phyloP scores from a whole-genome alignment of 2,113 vertebrate species.

The Caranx melampygus region DNA sequence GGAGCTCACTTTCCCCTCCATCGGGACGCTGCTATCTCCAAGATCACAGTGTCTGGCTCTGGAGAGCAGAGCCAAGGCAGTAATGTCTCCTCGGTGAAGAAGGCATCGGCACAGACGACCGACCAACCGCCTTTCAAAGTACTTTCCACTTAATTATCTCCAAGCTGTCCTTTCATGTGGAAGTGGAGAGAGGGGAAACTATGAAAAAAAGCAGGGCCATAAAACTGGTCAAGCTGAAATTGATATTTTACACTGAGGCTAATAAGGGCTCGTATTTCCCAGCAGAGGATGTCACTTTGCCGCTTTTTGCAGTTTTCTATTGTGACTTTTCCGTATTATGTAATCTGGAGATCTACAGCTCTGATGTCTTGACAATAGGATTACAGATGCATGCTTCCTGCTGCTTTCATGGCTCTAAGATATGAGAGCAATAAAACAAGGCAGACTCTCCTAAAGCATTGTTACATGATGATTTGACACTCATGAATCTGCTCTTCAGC shows the following conservation, averaged over 20 bases:
- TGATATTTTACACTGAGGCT: slow-evolving; percentile 63
- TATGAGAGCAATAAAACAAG: slow-evolving; percentile 22
- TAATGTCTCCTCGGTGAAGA: slow-evolving; percentile 65
- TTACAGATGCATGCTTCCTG: slow-evolving; percentile 40
- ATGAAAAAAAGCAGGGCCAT: slow-evolving; percentile 62
- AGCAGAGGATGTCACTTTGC: slow-evolving; percentile 50
- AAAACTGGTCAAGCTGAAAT: slow-evolving; percentile 65
- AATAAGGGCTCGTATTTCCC: slow-evolving; percentile 69
- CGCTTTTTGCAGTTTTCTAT: slow-evolving; percentile 44
- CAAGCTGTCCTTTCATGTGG: slow-evolving; percentile 72
- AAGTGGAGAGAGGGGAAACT: slow-evolving; percentile 62
- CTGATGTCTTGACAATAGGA: slow-evolving; percentile 47
- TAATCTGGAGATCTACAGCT: slow-evolving; percentile 64
- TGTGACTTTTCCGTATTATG: slow-evolving; percentile 39
- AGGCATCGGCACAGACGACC: slow-evolving; percentile 62
- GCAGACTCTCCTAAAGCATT: slow-evolving; percentile 7
- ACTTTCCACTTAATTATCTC: slow-evolving; percentile 74
- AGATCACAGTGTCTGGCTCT: slow-evolving; percentile 40
- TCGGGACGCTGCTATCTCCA: slow-evolving; percentile 39
- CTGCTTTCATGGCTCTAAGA: slow-evolving; percentile 30
- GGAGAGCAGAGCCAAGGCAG: slow-evolving; percentile 24
- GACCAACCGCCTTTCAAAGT: slow-evolving; percentile 52
- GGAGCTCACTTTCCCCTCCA: slow-evolving; percentile 16
- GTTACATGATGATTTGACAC: slow-evolving; percentile 34
- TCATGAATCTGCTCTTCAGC: slow-evolving; percentile 33